Conservation (phyloP, 1,140 invertebrate genomes). For the Chelonus insularis region DNA sequence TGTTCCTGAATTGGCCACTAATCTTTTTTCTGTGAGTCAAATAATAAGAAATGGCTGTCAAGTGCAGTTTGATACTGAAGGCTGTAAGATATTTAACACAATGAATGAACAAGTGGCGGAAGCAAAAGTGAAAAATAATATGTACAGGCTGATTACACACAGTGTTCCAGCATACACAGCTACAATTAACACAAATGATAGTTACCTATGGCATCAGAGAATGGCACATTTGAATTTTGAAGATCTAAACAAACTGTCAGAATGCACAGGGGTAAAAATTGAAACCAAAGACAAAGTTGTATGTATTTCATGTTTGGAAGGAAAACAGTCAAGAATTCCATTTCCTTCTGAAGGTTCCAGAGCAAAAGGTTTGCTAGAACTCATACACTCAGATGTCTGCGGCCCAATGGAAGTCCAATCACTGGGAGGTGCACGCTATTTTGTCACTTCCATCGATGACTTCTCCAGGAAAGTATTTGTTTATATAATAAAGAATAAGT, state of each 20-base stretch:
- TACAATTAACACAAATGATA: not conserved
- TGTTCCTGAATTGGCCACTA: conserved; percentile 14
- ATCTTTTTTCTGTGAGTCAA: conserved; percentile 29
- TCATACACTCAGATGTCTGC: conserved; percentile 52
- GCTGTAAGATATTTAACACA: not conserved
- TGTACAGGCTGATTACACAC: conserved; percentile 11
- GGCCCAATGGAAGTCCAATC: conserved; percentile 44
- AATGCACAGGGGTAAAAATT: not conserved
- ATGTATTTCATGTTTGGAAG: not conserved
- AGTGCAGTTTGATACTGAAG: conserved; percentile 6
- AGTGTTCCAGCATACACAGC: not conserved
- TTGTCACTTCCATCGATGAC: conserved; percentile 52
- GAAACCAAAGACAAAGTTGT: not conserved
- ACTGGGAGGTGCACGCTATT: conserved; percentile 46
- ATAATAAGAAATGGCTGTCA: conserved; percentile 18
- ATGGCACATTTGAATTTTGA: not conserved
- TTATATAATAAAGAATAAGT: conserved; percentile 52
- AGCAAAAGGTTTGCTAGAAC: conserved; percentile 31
- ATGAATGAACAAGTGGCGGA: conserved; percentile 4
- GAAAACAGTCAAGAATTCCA: not conserved
- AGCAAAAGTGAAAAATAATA: conserved; percentile 4
- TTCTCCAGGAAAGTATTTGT: conserved; percentile 42
- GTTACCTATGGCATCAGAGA: not conserved
- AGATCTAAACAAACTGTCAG: not conserved
- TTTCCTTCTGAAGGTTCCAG: not conserved